These are phyloP conservation scores for Myathropa florea DNA, from an alignment of 2,888 invertebrate species.

Conservation along the genomic window DNA sequence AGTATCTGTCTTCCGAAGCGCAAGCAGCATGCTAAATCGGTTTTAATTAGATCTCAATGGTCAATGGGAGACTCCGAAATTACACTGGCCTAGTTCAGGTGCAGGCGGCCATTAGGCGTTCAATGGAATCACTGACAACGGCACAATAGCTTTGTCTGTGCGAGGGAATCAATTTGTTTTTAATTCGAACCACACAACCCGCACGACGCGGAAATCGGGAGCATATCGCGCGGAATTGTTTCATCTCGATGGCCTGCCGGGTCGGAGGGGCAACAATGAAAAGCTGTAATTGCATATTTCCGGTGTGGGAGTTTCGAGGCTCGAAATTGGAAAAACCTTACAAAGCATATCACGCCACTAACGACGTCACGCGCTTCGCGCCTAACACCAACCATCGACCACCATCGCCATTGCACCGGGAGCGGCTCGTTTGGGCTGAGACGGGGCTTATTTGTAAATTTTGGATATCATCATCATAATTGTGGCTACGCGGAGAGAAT, in stretches of 20 bases:
- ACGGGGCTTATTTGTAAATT: not conserved
- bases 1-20: not conserved
- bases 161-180: not conserved
- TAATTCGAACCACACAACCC: not conserved
- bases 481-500: not conserved
- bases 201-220: not conserved
- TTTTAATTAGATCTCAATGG: not conserved
- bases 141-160: not conserved
- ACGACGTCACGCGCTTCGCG: not conserved
- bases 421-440: not conserved
- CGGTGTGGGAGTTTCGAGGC: slow-evolving; percentile 27
- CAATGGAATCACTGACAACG: not conserved
- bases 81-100: not conserved
- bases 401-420: not conserved
- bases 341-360: slow-evolving; percentile 16
- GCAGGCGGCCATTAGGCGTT: not conserved
- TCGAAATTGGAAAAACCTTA: slow-evolving; percentile 20
- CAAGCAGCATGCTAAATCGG: not conserved
- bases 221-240: not conserved
- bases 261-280: not conserved
- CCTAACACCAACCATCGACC: not conserved
- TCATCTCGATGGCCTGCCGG: not conserved
- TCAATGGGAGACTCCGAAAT: not conserved
- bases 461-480: not conserved
- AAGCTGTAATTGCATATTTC: slow-evolving; percentile 52